Base-by-base conservation (phyloP, 1,140 invertebrate species). In the Drosophila lowei region DNA sequence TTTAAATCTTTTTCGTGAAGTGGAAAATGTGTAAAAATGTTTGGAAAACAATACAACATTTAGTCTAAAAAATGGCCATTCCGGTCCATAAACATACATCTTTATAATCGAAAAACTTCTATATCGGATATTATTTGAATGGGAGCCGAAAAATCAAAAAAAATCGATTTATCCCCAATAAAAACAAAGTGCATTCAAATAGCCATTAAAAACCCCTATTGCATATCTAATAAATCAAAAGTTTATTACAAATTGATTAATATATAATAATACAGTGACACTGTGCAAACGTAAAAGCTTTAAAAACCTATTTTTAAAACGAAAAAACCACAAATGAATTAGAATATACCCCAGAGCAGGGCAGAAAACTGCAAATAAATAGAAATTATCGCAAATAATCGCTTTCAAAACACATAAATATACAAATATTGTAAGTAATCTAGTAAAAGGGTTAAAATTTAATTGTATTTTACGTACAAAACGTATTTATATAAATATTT, bases 161-260 rank as follows among this genome's bases (percentile, higher is more conserved):
- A 86, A 86, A 86, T 86, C 81, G 81, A 86, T 86, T 88, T 88
- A 57, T 86, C 59, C 61, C 70, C 77, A 88, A 86, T 86, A 76
- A 86, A 77, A 86, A 86, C 81, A 88, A 86, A 75, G 74, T 86
- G 77, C 47, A 61, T 74, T 70, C 42, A 80, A 80, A 42, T 43
- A 64, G 62, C 49, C 50, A 23, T 42, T 38, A 38, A 38, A 53
- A 47, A 47, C 15, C 18, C 21, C 13, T 13, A 49, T 54, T 64
- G 42, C 43, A 47, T 65, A 53, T 42, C 11, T 52, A 52, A 46
- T 30, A 25, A 42, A 15, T 23, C 2, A 18, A 48, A 30, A 46
- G 47, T 47, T 48, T 16, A 49, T 38, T 49, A 8, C 58, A 41
- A 8, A 18, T 6, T 28, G 2, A 23, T 43, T 23, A 38, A 56